Evolutionary conservation across 92 coral and sea anemone species (phyloP).

Genomic region (Zoanthus gigantus): DNA sequence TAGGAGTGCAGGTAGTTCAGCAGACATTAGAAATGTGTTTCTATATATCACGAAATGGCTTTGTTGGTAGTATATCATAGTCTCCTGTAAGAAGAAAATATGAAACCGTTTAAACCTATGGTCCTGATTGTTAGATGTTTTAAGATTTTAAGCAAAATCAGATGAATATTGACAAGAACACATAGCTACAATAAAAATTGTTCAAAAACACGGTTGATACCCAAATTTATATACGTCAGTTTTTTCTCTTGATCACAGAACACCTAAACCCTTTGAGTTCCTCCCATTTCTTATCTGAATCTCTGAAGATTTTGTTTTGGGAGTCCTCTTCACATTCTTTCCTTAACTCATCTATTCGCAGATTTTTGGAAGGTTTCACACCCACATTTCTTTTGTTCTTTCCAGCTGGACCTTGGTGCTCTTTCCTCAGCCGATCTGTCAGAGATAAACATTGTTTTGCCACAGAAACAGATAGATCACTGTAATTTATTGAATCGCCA

Average conservation of each 20-base stretch:
- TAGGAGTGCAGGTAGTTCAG: conserved; percentile 64
- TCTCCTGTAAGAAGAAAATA: conserved; percentile 31
- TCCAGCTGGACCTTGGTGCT: conserved; percentile 38
- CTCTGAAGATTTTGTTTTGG: conserved; percentile 32
- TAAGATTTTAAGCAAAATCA: not conserved
- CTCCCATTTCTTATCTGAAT: conserved; percentile 50
- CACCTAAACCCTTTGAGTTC: conserved; percentile 55
- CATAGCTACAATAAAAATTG: not conserved
- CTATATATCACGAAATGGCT: conserved; percentile 62
- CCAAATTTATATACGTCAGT: conserved; percentile 41
- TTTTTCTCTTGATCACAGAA: conserved; percentile 53
- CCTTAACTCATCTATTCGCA: conserved; percentile 45
- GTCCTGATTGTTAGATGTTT: conserved; percentile 1
- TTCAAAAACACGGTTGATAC: conserved; percentile 12
- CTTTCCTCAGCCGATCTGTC: conserved; percentile 49
- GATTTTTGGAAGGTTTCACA: conserved; percentile 51
- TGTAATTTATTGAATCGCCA: conserved; percentile 51
- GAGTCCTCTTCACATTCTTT: conserved; percentile 53
- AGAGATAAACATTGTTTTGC: conserved; percentile 49
- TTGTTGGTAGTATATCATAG: conserved; percentile 63
- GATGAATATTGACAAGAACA: not conserved
- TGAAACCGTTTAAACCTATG: not conserved
- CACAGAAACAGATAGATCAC: conserved; percentile 53
- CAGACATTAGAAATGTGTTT: conserved; percentile 52
- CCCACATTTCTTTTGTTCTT: conserved; percentile 49